Percentiles rank a stretch among this genome's conserved stretches.
Evolutionary conservation across 2,888 invertebrate species (phyloP).

Genomic region (Scrobipalpa atriplicella): DNA sequence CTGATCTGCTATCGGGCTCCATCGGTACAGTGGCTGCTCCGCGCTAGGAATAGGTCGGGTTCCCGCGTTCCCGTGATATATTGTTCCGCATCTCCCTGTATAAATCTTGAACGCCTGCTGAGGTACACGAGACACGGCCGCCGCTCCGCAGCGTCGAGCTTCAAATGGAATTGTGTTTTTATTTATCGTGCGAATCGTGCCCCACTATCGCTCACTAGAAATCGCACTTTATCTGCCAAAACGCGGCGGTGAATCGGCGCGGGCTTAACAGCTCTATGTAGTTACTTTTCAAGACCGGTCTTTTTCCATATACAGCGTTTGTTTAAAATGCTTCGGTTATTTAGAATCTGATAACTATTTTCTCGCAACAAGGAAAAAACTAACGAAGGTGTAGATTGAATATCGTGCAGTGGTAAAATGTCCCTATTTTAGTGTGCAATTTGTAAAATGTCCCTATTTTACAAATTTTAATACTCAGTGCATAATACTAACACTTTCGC

Average conservation of each 20-base stretch:
- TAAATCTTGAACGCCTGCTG: constrained; percentile 83
- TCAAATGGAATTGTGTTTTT: constrained; percentile 83
- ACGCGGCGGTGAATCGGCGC: constrained; percentile 63
- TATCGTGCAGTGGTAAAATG: constrained; percentile 8
- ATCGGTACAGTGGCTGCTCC: constrained; percentile 77
- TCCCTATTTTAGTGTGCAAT: no score
- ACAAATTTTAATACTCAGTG: constrained; percentile 26
- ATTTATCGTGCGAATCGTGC: constrained; percentile 81
- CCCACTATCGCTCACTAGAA: constrained; percentile 77
- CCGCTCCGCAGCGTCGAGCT: constrained; percentile 72
- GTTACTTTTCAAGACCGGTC: constrained; percentile 41
- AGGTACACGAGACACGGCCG: constrained; percentile 80
- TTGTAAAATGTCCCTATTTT: no score
- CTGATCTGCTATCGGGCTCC: constrained; percentile 73
- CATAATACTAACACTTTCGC: constrained; percentile 18
- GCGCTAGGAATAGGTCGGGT: constrained; percentile 79
- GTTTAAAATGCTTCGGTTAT: constrained; percentile 7
- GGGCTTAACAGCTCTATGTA: constrained; percentile 56
- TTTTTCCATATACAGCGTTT: constrained; percentile 25
- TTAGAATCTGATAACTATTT: background rate
- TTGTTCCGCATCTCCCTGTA: constrained; percentile 80
- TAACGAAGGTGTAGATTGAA: constrained; percentile 2
- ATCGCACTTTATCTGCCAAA: constrained; percentile 80
- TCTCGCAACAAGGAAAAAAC: background rate
- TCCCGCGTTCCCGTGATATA: constrained; percentile 81